Percentiles rank a stretch among this genome's conserved stretches.
Evolutionary conservation across 1,140 invertebrate species (phyloP).

Genomic region (Nilaparvata lugens): DNA sequence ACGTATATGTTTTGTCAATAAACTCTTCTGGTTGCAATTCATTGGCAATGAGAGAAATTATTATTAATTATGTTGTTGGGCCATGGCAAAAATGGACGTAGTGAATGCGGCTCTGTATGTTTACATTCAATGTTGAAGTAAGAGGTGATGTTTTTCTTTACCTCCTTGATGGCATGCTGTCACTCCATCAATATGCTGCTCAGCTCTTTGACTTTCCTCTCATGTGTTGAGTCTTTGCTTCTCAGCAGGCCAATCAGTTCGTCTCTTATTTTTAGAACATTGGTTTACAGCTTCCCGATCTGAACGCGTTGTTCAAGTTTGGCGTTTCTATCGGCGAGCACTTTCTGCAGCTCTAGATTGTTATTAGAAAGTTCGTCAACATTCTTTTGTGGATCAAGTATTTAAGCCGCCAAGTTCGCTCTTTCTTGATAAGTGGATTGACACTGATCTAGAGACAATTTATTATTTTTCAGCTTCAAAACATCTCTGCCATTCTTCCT

Average conservation of each 20-base stretch:
- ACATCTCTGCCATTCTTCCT: not conserved
- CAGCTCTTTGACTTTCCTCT: not conserved
- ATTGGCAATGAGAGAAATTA: too few species aligned
- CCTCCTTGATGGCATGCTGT: not conserved
- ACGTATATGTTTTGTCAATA: too few species aligned
- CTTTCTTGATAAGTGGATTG: too few species aligned
- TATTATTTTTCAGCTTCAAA: too few species aligned
- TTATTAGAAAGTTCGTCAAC: constrained; percentile 5
- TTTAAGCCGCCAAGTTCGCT: not conserved
- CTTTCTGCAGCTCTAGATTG: constrained; percentile 40
- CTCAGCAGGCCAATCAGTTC: constrained; percentile 42
- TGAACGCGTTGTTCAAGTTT: constrained; percentile 42
- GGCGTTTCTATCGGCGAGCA: constrained; percentile 39
- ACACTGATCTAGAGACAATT: too few species aligned
- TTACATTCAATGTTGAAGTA: too few species aligned
- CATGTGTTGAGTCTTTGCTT: constrained; percentile 31
- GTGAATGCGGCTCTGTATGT: too few species aligned
- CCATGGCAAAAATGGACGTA: too few species aligned
- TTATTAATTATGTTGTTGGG: too few species aligned
- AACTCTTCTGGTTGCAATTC: too few species aligned
- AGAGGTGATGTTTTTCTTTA: not conserved
- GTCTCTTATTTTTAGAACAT: constrained; percentile 41
- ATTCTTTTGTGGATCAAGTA: not conserved
- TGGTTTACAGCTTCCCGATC: constrained; percentile 40
- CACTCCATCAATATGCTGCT: not conserved